Base-by-base conservation (phyloP, 2,797 vertebrate species). In the Coregonus suidteri region DNA sequence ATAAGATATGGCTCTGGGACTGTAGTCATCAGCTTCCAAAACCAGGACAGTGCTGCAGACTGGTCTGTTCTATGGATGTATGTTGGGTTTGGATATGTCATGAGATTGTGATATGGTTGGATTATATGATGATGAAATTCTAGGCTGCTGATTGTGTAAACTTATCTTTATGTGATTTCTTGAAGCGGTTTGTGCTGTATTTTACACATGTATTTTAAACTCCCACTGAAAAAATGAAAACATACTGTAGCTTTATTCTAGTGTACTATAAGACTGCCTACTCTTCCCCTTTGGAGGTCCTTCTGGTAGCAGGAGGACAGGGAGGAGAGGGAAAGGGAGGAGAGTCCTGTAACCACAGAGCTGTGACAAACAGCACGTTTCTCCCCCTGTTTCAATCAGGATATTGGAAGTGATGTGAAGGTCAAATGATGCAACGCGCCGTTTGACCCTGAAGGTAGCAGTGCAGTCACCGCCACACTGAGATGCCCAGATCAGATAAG, bases 311-410 rank as follows among this genome's bases (percentile, higher is more conserved):
- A 83, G n/a, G 56, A 31, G n/a, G 5, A 66, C 14, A 9, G 11
- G 34, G 68, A 85, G 78, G 62, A 75, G 72, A 77, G 80, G 79
- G 66, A 80, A n/a, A 16, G 76, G 71, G 76, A 67, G 53, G 3
- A 54, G 47, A 75, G 66, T 71, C 20, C 52, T 31, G 41, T 16
- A 30, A 67, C 37, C 37, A 14, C 31, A 31, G 54, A 30, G 56
- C 47, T 53, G 34, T 81, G 75, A 84, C 69, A 54, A 68, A 83
- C 35, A 68, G 69, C 67, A 71, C 20, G 59, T 51, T 74, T 81
- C 7, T 53, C 74, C 69, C 66, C 16, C 74, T 54, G 71, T 77
- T 68, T 71, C 11, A 78, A 77, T 78, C 35, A 67, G 59, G 81
- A 71, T 71, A 11, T 35, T 25, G 16, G 65, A 30, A 53, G 75